Conservation (phyloP, 2,113 vertebrate species). For the Brachypodius melanocephalos region DNA sequence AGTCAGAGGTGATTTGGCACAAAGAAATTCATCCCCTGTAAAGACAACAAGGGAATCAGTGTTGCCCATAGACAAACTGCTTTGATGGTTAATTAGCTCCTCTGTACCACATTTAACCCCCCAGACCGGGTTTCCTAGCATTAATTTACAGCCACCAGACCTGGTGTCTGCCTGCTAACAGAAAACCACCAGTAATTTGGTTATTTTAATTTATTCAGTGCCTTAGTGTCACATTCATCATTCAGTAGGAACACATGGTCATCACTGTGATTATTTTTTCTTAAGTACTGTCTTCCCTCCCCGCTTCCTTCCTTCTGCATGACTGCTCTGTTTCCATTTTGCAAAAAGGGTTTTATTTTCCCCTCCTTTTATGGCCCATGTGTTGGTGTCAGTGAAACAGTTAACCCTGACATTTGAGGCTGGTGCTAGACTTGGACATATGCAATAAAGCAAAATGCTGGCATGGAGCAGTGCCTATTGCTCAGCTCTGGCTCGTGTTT, state of each 20-base stretch:
- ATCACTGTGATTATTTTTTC: background rate
- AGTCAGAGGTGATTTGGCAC: background rate
- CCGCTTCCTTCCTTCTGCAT: background rate
- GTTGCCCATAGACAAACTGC: background rate
- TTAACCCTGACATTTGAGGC: background rate
- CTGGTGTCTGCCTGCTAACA: background rate
- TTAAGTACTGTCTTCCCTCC: background rate
- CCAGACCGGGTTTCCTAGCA: background rate
- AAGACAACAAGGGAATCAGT: background rate
- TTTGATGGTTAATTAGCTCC: background rate
- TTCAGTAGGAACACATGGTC: background rate
- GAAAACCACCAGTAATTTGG: background rate
- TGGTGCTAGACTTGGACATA: background rate
- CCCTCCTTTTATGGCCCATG: background rate
- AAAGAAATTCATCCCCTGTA: background rate
- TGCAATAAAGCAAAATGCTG: background rate
- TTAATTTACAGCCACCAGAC: background rate
- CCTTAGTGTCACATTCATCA: background rate
- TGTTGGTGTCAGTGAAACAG: background rate
- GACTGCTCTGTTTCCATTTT: background rate
- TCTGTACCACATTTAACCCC: background rate
- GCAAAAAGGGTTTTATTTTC: background rate
- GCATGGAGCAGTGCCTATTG: background rate
- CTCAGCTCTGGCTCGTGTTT: background rate
- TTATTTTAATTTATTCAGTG: background rate